Evolutionary conservation across 1,140 invertebrate species (phyloP).

Genomic region (Atopsyche davidsoni): DNA sequence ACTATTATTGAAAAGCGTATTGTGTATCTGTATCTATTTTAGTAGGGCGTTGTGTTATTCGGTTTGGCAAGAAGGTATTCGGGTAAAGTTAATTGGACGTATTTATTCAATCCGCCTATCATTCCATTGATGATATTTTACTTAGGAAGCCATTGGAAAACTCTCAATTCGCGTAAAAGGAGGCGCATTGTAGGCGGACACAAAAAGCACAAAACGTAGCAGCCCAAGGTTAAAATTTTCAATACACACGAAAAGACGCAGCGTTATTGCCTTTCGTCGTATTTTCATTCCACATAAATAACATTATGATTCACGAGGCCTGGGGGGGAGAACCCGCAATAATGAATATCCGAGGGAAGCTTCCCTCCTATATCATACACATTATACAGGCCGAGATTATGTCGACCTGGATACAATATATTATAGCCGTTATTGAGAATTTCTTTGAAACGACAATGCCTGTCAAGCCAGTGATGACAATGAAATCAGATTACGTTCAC

Average conservation of each 20-base stretch:
- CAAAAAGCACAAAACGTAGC: slow-evolving; percentile 7
- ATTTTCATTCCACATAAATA: slow-evolving; percentile 26
- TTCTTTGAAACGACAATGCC: slow-evolving; percentile 27
- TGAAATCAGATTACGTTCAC: slow-evolving; percentile 29
- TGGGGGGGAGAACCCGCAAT: slow-evolving; percentile 18
- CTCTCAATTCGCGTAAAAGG: slow-evolving; percentile 2
- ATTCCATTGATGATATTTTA: no score
- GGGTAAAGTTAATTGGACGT: no score
- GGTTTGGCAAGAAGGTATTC: no score
- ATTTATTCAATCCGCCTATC: no score
- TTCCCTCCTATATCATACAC: slow-evolving; percentile 6
- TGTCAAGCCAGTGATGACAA: slow-evolving; percentile 26
- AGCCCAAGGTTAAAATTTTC: slow-evolving; percentile 12
- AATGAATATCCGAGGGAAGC: slow-evolving; percentile 22
- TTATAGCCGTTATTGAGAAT: slow-evolving; percentile 28
- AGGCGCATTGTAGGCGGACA: not conserved
- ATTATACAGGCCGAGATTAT: slow-evolving; percentile 22
- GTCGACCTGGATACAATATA: slow-evolving; percentile 29
- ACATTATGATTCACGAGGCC: slow-evolving; percentile 26
- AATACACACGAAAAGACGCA: slow-evolving; percentile 9
- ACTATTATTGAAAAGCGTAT: no score
- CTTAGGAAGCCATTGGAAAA: no score
- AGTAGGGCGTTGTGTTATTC: no score
- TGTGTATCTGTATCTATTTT: no score
- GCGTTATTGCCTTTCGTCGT: slow-evolving; percentile 14